phyloP scores from a whole-genome alignment of 2,113 vertebrate species.

The Pagrus major region DNA sequence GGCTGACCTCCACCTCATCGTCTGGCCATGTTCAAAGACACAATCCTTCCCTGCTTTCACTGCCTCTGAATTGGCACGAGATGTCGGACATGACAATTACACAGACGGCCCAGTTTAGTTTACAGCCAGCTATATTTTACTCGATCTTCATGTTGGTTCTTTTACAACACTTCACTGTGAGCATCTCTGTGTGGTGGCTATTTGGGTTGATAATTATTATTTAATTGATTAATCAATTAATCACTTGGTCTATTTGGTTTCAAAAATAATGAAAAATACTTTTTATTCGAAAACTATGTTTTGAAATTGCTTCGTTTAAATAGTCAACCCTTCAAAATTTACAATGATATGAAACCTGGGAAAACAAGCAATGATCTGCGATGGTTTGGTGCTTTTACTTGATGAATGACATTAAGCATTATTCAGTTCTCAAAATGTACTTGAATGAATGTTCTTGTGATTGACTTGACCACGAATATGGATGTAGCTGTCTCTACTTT shows the following conservation, averaged over 20 bases:
- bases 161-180: background rate
- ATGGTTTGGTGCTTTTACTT: background rate
- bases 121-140: background rate
- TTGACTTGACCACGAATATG: background rate
- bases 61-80: constrained; percentile 29
- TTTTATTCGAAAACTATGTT: background rate
- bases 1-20: constrained; percentile 78
- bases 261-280: background rate
- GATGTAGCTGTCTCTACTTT: background rate
- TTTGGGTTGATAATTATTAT: background rate
- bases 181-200: background rate
- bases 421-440: background rate
- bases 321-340: background rate
- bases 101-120: background rate
- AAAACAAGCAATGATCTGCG: background rate
- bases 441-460: background rate
- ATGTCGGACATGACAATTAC: background rate
- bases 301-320: background rate
- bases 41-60: constrained; percentile 37
- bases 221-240: background rate
- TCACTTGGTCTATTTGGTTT: background rate
- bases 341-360: background rate
- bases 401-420: background rate
- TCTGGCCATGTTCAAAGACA: constrained; percentile 77
- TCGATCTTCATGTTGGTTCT: background rate